These are phyloP conservation scores for Lepus timidus DNA, from an alignment of 2,113 vertebrate genomes.

Conservation along the genomic window DNA sequence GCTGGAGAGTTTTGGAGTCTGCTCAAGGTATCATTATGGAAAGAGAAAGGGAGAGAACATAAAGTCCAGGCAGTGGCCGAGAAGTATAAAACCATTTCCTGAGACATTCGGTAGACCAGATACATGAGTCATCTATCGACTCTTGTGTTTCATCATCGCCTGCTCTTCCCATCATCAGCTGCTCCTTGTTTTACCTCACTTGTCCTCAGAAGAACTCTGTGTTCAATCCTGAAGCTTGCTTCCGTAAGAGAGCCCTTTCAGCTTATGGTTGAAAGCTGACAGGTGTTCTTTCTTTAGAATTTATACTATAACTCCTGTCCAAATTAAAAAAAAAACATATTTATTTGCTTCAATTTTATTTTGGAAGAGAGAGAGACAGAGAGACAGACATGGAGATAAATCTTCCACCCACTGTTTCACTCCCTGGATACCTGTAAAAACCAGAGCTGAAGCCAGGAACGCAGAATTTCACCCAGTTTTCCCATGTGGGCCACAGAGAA, in stretches of 20 bases:
- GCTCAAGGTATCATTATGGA: neutral
- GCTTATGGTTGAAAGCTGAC: neutral
- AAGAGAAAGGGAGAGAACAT: neutral
- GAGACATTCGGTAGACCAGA: neutral
- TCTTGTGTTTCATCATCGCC: neutral
- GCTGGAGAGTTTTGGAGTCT: neutral
- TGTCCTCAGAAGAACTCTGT: neutral
- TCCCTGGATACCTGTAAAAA: too few relatives aligned
- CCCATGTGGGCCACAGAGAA: too few relatives aligned
- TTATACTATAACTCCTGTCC: neutral
- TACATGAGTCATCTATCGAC: neutral
- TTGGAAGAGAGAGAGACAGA: too few relatives aligned
- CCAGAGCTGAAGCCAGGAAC: too few relatives aligned
- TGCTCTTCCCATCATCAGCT: neutral
- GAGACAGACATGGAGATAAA: too few relatives aligned
- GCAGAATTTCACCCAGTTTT: too few relatives aligned
- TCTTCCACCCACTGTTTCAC: too few relatives aligned
- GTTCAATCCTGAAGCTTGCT: neutral
- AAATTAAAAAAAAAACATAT: too few relatives aligned
- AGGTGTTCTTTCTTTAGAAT: constrained; percentile 22
- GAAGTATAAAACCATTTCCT: neutral
- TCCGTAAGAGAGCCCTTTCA: neutral
- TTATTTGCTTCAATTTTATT: too few relatives aligned
- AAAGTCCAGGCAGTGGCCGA: neutral
- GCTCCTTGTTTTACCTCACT: neutral